These are phyloP conservation scores for Poecilia latipinna DNA, from an alignment of 2,113 vertebrate genomes.

Conservation along the genomic window DNA sequence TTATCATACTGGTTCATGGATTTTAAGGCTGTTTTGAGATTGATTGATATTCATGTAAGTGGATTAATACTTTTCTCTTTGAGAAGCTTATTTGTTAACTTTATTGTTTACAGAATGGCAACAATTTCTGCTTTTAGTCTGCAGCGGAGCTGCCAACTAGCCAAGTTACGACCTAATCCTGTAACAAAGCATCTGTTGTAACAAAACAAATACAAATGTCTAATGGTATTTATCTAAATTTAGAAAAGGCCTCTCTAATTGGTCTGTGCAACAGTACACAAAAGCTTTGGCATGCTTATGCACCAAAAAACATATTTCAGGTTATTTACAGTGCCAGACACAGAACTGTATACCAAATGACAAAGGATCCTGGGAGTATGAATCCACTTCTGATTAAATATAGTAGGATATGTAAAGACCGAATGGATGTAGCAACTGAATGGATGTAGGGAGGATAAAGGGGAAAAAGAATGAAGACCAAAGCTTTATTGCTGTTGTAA, in stretches of 20 bases:
- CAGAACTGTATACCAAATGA: not conserved
- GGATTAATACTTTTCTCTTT: not conserved
- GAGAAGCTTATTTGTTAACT: not conserved
- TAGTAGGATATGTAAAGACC: constrained; percentile 2
- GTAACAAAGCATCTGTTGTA: not conserved
- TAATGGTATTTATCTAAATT: constrained; percentile 3
- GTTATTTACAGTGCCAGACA: not conserved
- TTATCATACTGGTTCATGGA: no score
- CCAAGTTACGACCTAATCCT: not conserved
- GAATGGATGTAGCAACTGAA: not conserved
- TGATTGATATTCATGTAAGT: not conserved
- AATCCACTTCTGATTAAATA: constrained; percentile 43
- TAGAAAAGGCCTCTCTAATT: constrained; percentile 1
- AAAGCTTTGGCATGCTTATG: not conserved
- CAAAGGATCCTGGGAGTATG: constrained; percentile 31
- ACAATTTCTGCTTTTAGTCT: not conserved
- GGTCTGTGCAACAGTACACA: not conserved
- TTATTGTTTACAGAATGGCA: not conserved
- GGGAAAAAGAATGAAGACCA: not conserved
- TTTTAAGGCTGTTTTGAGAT: no score
- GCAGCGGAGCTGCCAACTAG: not conserved
- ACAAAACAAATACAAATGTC: not conserved
- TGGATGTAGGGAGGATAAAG: constrained; percentile 1
- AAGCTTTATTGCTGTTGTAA: constrained; percentile 7
- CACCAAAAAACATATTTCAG: not conserved